Conservation (phyloP, 64 coral and sea anemone genomes). For the Orbicella faveolata region DNA sequence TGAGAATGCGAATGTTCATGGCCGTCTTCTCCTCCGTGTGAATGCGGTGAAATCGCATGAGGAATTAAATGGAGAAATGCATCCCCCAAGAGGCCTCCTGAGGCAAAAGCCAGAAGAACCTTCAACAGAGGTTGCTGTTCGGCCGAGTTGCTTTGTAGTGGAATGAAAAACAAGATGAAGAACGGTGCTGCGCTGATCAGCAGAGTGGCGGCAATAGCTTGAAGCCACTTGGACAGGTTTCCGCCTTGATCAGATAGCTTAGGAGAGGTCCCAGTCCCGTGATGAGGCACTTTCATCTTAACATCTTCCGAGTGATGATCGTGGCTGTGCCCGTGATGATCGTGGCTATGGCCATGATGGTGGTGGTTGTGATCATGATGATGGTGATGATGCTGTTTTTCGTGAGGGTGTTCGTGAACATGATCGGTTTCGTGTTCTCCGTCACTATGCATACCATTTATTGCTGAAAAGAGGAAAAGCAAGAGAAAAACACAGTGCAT, state of each 20-base stretch:
- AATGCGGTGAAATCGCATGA: slow-evolving; percentile 93
- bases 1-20: slow-evolving; percentile 77
- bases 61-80: slow-evolving; percentile 98
- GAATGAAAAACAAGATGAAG: slow-evolving; percentile 95
- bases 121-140: slow-evolving; percentile 92
- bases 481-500: slow-evolving; percentile 18
- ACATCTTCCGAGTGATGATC: slow-evolving; percentile 58
- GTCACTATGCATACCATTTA: neutral
- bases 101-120: slow-evolving; percentile 89
- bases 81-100: slow-evolving; percentile 91
- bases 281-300: neutral
- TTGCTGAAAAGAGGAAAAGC: neutral
- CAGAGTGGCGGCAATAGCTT: slow-evolving; percentile 79
- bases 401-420: slow-evolving; percentile 56
- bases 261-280: neutral
- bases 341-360: slow-evolving; percentile 4
- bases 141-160: slow-evolving; percentile 83
- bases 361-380: slow-evolving; percentile 28
- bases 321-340: neutral
- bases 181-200: slow-evolving; percentile 97
- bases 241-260: slow-evolving; percentile 14
- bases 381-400: slow-evolving; percentile 32
- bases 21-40: slow-evolving; percentile 65
- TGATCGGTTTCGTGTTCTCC: neutral
- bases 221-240: slow-evolving; percentile 71